Evolutionary conservation across 1,140 invertebrate genomes (phyloP).

Genomic region (Antheraea pernyi): DNA sequence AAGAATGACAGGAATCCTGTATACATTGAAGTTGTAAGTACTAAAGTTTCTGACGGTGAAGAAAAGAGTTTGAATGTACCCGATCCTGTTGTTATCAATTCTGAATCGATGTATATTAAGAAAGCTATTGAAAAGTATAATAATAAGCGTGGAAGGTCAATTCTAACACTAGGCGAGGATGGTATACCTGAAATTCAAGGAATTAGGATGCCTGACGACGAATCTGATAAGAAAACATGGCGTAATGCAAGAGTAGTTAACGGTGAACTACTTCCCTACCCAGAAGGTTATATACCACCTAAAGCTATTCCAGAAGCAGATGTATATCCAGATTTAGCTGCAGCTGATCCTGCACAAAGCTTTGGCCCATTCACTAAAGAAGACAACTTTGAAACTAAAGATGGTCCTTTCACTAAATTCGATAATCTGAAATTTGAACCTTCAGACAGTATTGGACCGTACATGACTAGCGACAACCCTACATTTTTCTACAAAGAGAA

Average conservation of each 20-base stretch:
- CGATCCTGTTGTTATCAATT: constrained; percentile 83
- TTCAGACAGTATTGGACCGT: constrained; percentile 52
- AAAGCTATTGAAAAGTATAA: constrained; percentile 72
- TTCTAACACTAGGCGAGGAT: constrained; percentile 82
- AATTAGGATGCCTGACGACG: constrained; percentile 89
- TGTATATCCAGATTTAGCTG: constrained; percentile 74
- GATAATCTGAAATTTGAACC: constrained; percentile 72
- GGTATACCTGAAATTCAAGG: constrained; percentile 90
- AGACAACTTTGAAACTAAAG: constrained; percentile 71
- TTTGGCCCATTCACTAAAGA: constrained; percentile 76
- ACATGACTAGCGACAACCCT: constrained; percentile 60
- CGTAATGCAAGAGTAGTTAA: constrained; percentile 92
- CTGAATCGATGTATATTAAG: constrained; percentile 81
- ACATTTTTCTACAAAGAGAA: constrained; percentile 62
- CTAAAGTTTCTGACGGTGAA: constrained; percentile 74
- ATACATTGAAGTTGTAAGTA: constrained; percentile 76
- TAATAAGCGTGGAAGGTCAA: constrained; percentile 77
- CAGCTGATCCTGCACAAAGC: constrained; percentile 54
- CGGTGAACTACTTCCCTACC: constrained; percentile 86
- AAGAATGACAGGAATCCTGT: constrained; percentile 78
- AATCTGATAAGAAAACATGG: constrained; percentile 90
- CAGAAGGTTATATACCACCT: constrained; percentile 83
- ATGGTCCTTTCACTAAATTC: constrained; percentile 76
- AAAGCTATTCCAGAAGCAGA: constrained; percentile 80
- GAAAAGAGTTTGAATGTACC: constrained; percentile 77